Conservation (phyloP, 2,797 vertebrate genomes). For the Chaunax sp. region DNA sequence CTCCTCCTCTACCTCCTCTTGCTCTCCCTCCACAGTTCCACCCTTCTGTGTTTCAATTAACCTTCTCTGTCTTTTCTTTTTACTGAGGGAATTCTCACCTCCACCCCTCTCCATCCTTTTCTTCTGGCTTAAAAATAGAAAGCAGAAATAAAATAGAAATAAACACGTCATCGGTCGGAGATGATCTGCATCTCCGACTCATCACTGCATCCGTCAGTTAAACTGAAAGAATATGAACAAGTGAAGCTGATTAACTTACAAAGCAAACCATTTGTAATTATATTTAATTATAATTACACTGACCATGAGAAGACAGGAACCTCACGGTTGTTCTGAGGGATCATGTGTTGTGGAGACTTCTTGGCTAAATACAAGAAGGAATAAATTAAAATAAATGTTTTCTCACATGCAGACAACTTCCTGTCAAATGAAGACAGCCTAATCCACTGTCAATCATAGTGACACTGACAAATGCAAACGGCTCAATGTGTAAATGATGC, state of each 20-base stretch:
- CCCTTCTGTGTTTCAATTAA: slow-evolving; percentile 32
- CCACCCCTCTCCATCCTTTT: neutral
- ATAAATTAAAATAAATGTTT: too few relatives aligned
- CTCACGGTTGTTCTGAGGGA: slow-evolving; percentile 9
- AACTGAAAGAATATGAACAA: too few relatives aligned
- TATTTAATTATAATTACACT: too few relatives aligned
- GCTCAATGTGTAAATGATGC: neutral
- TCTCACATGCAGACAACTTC: too few relatives aligned
- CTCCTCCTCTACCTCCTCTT: neutral
- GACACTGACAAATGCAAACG: neutral
- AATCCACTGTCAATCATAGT: slow-evolving; percentile 21
- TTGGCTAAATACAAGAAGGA: too few relatives aligned
- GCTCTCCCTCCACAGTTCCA: neutral
- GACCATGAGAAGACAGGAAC: too few relatives aligned
- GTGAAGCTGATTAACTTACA: too few relatives aligned
- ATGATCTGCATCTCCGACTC: too few relatives aligned
- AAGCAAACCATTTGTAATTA: too few relatives aligned
- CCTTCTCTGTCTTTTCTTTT: neutral
- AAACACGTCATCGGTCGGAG: slow-evolving; percentile 8
- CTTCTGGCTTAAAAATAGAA: slow-evolving; percentile 9
- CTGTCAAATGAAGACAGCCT: slow-evolving; percentile 16
- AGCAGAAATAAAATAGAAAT: slow-evolving; percentile 13
- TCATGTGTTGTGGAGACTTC: too few relatives aligned
- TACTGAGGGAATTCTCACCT: slow-evolving; percentile 18
- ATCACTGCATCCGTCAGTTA: too few relatives aligned